A percentile compares a stretch with the other conserved stretches of the same genome.
phyloP scores from a whole-genome alignment of 2,113 vertebrate genomes.

The Coptodon rendalli region DNA sequence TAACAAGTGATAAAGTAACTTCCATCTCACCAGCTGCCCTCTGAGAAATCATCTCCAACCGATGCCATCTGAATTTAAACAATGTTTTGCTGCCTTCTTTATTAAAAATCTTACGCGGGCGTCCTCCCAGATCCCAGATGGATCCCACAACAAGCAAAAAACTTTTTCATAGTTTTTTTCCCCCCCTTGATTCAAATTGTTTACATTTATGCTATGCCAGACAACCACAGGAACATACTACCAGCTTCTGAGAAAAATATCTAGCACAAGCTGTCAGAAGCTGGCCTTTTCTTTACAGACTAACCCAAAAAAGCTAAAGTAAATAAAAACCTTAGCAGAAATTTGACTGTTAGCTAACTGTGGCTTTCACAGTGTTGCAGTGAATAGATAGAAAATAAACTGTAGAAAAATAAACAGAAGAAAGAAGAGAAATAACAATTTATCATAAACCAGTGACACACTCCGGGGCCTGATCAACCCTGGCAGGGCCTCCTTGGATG shows the following conservation, averaged over 20 bases:
- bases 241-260: neutral
- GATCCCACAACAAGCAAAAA: neutral
- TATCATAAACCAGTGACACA: neutral
- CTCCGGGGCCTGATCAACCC: neutral
- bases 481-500: neutral
- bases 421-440: neutral
- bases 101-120: neutral
- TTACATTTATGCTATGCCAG: neutral
- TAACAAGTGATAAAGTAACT: neutral
- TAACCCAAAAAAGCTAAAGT: neutral
- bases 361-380: neutral
- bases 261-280: neutral
- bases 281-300: neutral
- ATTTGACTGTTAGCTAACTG: neutral
- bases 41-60: slow-evolving; percentile 5
- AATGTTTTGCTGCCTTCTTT: neutral
- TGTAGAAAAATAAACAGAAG: neutral
- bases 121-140: neutral
- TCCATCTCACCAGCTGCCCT: neutral
- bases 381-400: neutral
- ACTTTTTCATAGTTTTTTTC: neutral
- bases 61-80: slow-evolving; percentile 1
- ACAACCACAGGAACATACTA: fast-evolving
- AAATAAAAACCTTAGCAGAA: neutral
- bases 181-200: neutral